Evolutionary conservation across 1,140 invertebrate species (phyloP).

Genomic region (Harpegnathos saltator): DNA sequence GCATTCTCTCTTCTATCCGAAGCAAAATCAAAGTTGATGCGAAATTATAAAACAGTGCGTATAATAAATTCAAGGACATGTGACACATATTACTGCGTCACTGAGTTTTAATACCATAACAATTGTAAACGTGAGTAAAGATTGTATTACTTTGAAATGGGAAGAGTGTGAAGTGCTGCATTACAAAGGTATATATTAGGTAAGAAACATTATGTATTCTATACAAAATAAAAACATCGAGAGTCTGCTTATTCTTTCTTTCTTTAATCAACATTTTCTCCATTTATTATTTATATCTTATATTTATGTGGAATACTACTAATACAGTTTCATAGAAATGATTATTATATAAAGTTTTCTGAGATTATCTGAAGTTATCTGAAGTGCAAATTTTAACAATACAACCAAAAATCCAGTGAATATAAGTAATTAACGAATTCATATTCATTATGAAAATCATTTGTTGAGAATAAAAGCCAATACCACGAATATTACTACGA

Average conservation of each 20-base stretch:
- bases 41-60: conserved; percentile 78
- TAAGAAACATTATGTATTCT: too few species aligned
- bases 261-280: not conserved
- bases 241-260: too few species aligned
- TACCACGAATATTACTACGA: conserved; percentile 12
- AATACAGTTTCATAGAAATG: not conserved
- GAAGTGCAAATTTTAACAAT: conserved; percentile 5
- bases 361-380: conserved; percentile 10
- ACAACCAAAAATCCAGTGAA: conserved; percentile 8
- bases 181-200: not conserved
- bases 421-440: conserved; percentile 4
- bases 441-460: not conserved
- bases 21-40: conserved; percentile 80
- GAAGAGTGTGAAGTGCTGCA: not conserved
- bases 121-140: conserved; percentile 18
- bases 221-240: too few species aligned
- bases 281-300: not conserved
- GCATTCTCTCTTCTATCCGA: conserved; percentile 84
- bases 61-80: conserved; percentile 56
- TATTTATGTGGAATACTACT: not conserved
- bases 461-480: conserved; percentile 18
- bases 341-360: too few species aligned
- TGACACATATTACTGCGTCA: conserved; percentile 2
- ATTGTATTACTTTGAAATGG: conserved; percentile 27
- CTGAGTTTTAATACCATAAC: conserved; percentile 5